Base-by-base conservation (phyloP, 2,888 invertebrate species). In the Plebejus anna region DNA sequence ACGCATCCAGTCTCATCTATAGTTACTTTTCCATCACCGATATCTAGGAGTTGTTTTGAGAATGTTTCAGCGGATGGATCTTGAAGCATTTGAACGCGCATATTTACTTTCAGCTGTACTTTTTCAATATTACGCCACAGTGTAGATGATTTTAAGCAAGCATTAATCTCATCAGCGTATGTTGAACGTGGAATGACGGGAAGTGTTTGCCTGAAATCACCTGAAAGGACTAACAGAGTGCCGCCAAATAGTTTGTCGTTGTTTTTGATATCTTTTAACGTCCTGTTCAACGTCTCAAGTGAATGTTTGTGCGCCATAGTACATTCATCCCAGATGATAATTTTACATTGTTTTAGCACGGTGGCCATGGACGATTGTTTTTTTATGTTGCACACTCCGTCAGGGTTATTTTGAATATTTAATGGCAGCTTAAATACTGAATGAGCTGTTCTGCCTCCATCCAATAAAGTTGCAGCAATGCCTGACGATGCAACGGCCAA, bases 371-470 rank as follows among this genome's bases (percentile, higher is more conserved):
- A 79, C 32, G 82, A 22, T 22, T 22, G 22, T 22, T 22, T 82
- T 83, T 81, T 81, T 42, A 82, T 81, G 79, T 84, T 82, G 77
- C 83, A 84, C 75, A 81, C 75, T 82, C 82, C 80, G 47, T 81
- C 78, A 47, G 79, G 78, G 36, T 81, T 82, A 79, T 80, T 81
- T 70, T 81, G 79, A 79, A 83, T 79, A 76, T 83, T 80, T 75
- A 83, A 42, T 76, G 80, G 80, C 71, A 81, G 61, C 75, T 81
- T 78, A 70, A 81, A 36, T 36, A 36, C 47, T 9, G 47, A 51
- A 51, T 51, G 47, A 51, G 7, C 47, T 51, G 47, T 51, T 51
- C 47, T 51, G 47, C 80, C 78, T 38, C 80, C 79, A 78, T 80
- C 80, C 57, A 80, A 55, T 78, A 80, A 78, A 78, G 78, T 80